These are phyloP conservation scores for Drosophila mayri DNA, from an alignment of 1,140 invertebrate species.

Conservation along the genomic window DNA sequence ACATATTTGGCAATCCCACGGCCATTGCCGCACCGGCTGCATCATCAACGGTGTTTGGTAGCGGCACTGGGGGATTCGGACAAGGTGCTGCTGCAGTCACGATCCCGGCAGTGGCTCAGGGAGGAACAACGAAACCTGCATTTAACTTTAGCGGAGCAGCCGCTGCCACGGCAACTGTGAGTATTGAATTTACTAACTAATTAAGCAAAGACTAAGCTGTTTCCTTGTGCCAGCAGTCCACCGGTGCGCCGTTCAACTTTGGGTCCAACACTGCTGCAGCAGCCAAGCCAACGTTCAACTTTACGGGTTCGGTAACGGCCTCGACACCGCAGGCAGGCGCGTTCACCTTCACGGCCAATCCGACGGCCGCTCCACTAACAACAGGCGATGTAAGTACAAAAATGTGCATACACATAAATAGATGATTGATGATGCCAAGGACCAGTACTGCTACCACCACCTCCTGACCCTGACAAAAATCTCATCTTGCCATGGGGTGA, in stretches of 20 bases:
- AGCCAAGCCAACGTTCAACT: constrained; percentile 63
- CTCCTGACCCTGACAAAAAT: background rate
- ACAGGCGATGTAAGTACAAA: constrained; percentile 49
- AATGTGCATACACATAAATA: background rate
- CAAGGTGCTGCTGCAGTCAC: constrained; percentile 31
- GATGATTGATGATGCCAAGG: background rate
- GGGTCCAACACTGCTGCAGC: constrained; percentile 23
- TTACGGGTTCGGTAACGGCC: constrained; percentile 40
- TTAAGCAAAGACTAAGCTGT: background rate
- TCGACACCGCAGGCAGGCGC: constrained; percentile 37
- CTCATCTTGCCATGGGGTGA: background rate
- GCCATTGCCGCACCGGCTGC: constrained; percentile 16
- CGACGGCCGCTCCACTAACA: constrained; percentile 1
- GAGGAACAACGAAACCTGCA: constrained; percentile 38
- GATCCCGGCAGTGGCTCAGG: constrained; percentile 2
- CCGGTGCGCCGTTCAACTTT: constrained; percentile 52
- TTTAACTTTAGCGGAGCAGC: constrained; percentile 60
- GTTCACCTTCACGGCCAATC: constrained; percentile 60
- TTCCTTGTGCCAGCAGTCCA: background rate
- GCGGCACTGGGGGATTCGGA: constrained; percentile 18
- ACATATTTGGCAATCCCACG: constrained; percentile 46
- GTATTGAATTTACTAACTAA: background rate
- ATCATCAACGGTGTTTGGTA: constrained; percentile 13
- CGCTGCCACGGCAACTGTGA: constrained; percentile 40
- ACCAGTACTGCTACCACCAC: background rate